Base-by-base conservation (phyloP, 2,888 invertebrate genomes). In the Epistrophe eligans region DNA sequence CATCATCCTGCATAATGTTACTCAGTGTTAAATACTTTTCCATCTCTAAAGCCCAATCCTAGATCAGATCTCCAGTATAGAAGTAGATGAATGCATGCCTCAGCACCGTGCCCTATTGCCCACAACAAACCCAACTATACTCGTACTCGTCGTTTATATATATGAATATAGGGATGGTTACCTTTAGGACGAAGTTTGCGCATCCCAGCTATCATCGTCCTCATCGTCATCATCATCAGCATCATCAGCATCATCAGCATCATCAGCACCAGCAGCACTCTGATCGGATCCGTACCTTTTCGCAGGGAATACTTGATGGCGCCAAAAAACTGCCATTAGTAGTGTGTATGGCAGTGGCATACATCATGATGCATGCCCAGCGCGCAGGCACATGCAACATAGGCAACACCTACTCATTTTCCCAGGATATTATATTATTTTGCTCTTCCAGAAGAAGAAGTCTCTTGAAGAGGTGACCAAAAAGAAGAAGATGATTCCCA, bases 291-390 rank as follows among this genome's bases (percentile, higher is more conserved):
- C 73, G 43, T 67, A 70, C 62, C 57, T 48, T 77, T 60, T 50
- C 74, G 76, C 45, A 74, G 19, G 40, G 52, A 84, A 72, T 88
- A 84, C 79, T 80, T 73, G 89, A 83, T 89, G 89, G 89, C 89
- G 89, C 89, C 89, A 89, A 89, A 88, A 89, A 87, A 72, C 80
- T 89, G 89, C 89, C 80, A 89, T 88, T 60, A 79, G 76, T 74
- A 77, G 62, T 52, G 50, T 50, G 67, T 67, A 48, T 48, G 40
- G 70, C 70, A 70, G 76, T 66, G 85, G 64, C 64, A 43, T 83
- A 66, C 87, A 83, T 72, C 87, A 83, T 72, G 77, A 87, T 87
- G 83, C 76, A 72, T 60, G 71, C 64, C 15, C 71, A 57, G 40
- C 52, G 71, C 57, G 15, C 71, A 48, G 32, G 71, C 60, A 48